These are phyloP conservation scores for Montipora foliosa DNA, from an alignment of 64 coral and sea anemone species.

Conservation along the genomic window DNA sequence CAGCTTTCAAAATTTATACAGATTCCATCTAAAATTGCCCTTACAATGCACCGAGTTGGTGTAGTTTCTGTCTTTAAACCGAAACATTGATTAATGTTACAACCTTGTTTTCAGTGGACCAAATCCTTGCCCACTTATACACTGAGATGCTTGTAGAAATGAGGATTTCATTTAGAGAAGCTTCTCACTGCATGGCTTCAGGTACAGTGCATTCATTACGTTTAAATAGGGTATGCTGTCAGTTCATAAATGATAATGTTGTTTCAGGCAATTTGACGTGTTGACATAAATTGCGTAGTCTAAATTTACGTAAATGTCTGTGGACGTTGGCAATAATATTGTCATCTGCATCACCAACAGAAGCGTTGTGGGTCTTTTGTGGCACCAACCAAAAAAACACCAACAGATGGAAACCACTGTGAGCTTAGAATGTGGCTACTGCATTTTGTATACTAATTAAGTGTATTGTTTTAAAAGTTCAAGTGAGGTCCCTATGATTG, in stretches of 20 bases:
- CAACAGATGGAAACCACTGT: neutral
- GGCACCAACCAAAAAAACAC: neutral
- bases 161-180: slow-evolving; percentile 28
- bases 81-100: neutral
- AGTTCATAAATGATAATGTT: neutral
- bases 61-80: neutral
- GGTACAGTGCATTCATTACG: neutral
- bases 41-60: neutral
- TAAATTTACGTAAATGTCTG: neutral
- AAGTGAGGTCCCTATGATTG: too few relatives aligned
- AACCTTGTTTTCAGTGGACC: slow-evolving; percentile 24
- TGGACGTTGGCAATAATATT: neutral
- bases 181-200: neutral
- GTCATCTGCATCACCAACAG: neutral
- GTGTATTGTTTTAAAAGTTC: too few relatives aligned
- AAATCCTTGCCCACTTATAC: slow-evolving; percentile 38
- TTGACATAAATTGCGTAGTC: neutral
- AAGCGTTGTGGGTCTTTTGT: neutral
- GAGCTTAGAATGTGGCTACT: too few relatives aligned
- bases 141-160: slow-evolving; percentile 4
- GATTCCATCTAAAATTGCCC: neutral
- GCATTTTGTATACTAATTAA: too few relatives aligned
- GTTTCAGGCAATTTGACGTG: neutral
- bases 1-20: slow-evolving; percentile 9
- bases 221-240: neutral